Base-by-base conservation (phyloP, 2,113 vertebrate species). In the Lamprologus speciosus region DNA sequence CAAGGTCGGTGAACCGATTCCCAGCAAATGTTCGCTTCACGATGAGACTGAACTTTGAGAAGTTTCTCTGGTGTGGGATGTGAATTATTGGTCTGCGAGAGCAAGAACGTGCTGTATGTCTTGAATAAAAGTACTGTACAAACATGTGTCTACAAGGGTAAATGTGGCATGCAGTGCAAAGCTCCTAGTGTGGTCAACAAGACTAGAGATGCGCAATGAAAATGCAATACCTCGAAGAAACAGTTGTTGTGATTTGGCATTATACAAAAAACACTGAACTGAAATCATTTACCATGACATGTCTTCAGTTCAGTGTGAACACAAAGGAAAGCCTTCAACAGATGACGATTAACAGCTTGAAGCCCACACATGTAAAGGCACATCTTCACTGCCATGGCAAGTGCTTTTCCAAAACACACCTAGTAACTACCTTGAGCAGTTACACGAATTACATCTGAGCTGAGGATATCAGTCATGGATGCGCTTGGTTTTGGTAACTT, bases 141-240 rank as follows among this genome's bases (percentile, higher is more conserved):
- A 75, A 75, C 6, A 45, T 26, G 23, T 28, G 23, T 31, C 40
- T 73, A 26, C 40, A 50, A 75, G 21, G 40, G 6, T 11, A 47
- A 75, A 47, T 11, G 40, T 0, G 0, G 1, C 21, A 47, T 7
- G 14, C 14, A 28, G 23, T 28, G 68, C 42, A 28, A 73, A 47
- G 40, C 5, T 17, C 40, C 23, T 17, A 45, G 5, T 45, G 68
- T 45, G 8, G 40, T 19, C 23, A 47, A 47, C 23, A 28, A 75
- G 40, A 75, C 14, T 2, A 75, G 23, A 47, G 37, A 28, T 7
- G 40, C 0, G 0, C 65, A 26, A 45, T 16, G 21, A 73, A 47
- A 75, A 73, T 17, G 1, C 14, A 73, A 47, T 17, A 2, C 14
- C 40, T 28, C 2, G 9, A 63, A 1, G 31, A 11, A 35, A 63